A percentile compares a stretch with the other conserved stretches of the same genome.
Evolutionary conservation across 2,888 invertebrate species (phyloP).

Genomic region (Amblyjoppa proteus): DNA sequence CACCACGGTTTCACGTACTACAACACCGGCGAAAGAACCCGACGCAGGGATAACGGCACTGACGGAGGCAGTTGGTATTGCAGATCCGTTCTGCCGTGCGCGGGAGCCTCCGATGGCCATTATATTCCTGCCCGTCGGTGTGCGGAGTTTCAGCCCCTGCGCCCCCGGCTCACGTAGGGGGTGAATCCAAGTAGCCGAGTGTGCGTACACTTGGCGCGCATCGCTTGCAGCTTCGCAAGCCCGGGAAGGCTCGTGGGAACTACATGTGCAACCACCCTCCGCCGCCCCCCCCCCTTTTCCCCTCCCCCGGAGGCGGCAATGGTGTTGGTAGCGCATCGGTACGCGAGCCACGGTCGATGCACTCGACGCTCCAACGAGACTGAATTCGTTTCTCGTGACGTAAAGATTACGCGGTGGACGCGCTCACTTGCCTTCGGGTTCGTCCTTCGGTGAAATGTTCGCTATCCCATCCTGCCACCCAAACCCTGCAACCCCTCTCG

Average conservation of each 20-base stretch:
- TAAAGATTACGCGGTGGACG: slow-evolving; percentile 64
- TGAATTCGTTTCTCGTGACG: slow-evolving; percentile 66
- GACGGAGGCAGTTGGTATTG: slow-evolving; percentile 60
- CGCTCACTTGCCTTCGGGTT: slow-evolving; percentile 51
- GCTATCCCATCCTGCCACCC: slow-evolving; percentile 26
- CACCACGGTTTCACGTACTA: slow-evolving; percentile 4
- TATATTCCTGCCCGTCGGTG: slow-evolving; percentile 58
- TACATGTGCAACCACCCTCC: slow-evolving; percentile 21
- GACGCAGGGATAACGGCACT: slow-evolving; percentile 15
- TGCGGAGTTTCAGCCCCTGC: neutral
- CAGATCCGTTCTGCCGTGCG: slow-evolving; percentile 57
- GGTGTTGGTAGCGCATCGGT: slow-evolving; percentile 29
- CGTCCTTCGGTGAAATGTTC: slow-evolving; percentile 43
- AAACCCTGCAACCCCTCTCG: neutral
- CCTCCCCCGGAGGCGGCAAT: neutral
- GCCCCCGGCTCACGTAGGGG: neutral
- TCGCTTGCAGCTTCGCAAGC: slow-evolving; percentile 22
- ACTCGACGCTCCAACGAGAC: slow-evolving; percentile 51
- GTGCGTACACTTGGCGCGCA: slow-evolving; percentile 35
- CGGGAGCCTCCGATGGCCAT: slow-evolving; percentile 57
- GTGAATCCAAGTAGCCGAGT: slow-evolving; percentile 33
- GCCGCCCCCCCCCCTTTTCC: neutral
- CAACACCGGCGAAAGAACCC: neutral
- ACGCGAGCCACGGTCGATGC: slow-evolving; percentile 54
- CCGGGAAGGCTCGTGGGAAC: slow-evolving; percentile 44